Evolutionary conservation across 2,113 vertebrate species (phyloP).

Genomic region (Mustelus asterias): DNA sequence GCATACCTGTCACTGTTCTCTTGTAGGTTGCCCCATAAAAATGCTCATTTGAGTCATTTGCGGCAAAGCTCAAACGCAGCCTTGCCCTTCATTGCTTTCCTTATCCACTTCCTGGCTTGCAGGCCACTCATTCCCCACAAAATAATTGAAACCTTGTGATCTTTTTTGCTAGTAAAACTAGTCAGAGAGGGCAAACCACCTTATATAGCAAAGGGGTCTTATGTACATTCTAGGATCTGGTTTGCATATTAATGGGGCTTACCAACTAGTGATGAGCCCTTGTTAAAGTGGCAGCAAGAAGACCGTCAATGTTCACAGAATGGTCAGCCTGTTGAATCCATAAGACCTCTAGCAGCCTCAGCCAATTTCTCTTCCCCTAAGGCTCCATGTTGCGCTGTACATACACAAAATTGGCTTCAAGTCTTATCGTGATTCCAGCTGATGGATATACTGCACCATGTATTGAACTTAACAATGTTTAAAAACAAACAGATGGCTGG

Average conservation of each 20-base stretch:
- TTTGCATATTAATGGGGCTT: not conserved
- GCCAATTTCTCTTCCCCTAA: not conserved
- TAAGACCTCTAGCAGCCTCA: not conserved
- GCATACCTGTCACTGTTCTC: too few relatives aligned
- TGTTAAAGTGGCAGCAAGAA: not conserved
- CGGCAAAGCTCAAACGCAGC: too few relatives aligned
- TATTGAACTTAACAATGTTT: slow-evolving; percentile 29
- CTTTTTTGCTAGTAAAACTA: not conserved
- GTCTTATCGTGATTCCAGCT: not conserved
- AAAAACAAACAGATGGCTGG: slow-evolving; percentile 46
- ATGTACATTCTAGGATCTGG: not conserved
- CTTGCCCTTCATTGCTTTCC: too few relatives aligned
- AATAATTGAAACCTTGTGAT: not conserved
- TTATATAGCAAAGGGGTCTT: not conserved
- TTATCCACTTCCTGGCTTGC: too few relatives aligned
- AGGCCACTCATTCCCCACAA: not conserved
- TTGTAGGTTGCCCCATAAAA: too few relatives aligned
- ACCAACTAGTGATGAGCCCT: not conserved
- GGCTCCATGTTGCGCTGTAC: not conserved
- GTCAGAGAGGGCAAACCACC: not conserved
- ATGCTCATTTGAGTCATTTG: too few relatives aligned
- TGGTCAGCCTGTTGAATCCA: not conserved
- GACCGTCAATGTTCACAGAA: not conserved
- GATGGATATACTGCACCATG: slow-evolving; percentile 32
- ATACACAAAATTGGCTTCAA: not conserved